Percentiles rank a stretch among this genome's conserved stretches.
Evolutionary conservation across 2,113 vertebrate genomes (phyloP).

Genomic region (Actinemys pallida): DNA sequence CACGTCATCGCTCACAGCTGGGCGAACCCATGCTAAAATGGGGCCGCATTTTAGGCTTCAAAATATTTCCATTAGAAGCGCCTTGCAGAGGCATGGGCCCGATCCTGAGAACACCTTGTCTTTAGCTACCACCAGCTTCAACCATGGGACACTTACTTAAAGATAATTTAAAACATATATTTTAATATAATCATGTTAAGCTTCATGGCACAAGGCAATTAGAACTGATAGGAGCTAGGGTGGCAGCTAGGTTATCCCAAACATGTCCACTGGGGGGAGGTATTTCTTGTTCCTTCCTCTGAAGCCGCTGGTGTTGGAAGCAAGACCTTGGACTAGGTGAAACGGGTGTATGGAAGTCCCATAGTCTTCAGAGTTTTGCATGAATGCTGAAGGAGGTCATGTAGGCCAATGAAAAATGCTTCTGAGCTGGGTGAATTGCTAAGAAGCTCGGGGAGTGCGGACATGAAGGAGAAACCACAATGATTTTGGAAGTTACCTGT

Average conservation of each 20-base stretch:
- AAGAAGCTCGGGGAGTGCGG: no score
- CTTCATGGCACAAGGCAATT: not conserved
- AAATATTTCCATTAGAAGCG: not conserved
- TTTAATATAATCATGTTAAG: not conserved
- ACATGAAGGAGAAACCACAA: not conserved
- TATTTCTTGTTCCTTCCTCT: not conserved
- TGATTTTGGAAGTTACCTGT: conserved; percentile 77
- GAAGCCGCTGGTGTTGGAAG: not conserved
- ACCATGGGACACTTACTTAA: not conserved
- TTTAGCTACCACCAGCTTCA: not conserved
- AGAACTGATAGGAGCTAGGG: not conserved
- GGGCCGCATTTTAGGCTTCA: not conserved
- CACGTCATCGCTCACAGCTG: not conserved
- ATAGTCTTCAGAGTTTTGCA: not conserved
- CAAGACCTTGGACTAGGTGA: not conserved
- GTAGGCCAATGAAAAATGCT: not conserved
- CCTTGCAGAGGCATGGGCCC: not conserved
- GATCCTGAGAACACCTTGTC: not conserved
- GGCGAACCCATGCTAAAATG: not conserved
- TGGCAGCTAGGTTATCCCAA: not conserved
- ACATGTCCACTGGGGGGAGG: not conserved
- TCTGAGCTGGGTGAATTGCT: no score
- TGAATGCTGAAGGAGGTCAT: not conserved
- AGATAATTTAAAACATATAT: not conserved
- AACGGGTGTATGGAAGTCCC: not conserved